Conservation (phyloP, 2,797 vertebrate species). For the Lateolabrax maculatus region DNA sequence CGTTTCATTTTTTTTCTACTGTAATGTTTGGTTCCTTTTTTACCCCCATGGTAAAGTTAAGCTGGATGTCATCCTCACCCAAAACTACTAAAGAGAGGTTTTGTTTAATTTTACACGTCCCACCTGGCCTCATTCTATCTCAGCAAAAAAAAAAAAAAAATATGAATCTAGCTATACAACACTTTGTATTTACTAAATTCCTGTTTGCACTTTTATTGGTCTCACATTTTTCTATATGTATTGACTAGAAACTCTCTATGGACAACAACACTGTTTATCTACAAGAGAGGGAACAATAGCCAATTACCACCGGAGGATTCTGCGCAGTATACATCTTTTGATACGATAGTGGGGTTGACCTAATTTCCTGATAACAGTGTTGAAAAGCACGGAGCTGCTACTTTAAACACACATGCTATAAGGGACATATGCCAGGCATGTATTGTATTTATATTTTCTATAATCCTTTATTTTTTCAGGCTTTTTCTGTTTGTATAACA, state of each 20-base stretch:
- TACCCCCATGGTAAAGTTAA: slow-evolving; percentile 25
- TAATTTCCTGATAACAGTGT: slow-evolving; percentile 69
- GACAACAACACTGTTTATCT: slow-evolving; percentile 53
- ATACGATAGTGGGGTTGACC: slow-evolving; percentile 68
- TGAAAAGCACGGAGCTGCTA: slow-evolving; percentile 44
- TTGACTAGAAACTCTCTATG: slow-evolving; percentile 41
- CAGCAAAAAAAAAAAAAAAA: slow-evolving; percentile 30
- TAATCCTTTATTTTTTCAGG: slow-evolving; percentile 93
- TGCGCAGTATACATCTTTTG: slow-evolving; percentile 54
- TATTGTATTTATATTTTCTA: slow-evolving; percentile 83
- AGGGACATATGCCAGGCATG: slow-evolving; percentile 75
- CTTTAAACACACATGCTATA: slow-evolving; percentile 64
- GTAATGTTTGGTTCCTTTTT: slow-evolving; percentile 24
- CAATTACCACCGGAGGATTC: slow-evolving; percentile 68
- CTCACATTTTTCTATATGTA: slow-evolving; percentile 46
- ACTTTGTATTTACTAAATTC: slow-evolving; percentile 20
- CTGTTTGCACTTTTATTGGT: slow-evolving; percentile 30
- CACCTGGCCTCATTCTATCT: slow-evolving; percentile 52
- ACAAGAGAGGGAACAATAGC: slow-evolving; percentile 59
- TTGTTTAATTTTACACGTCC: slow-evolving; percentile 50
- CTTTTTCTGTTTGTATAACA: slow-evolving; percentile 94
- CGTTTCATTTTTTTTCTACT: slow-evolving; percentile 17
- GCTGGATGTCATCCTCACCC: slow-evolving; percentile 34
- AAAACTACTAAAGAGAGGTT: slow-evolving; percentile 36
- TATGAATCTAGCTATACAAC: slow-evolving; percentile 28